Base-by-base conservation (phyloP, 2,888 invertebrate genomes). In the Pocota personata region DNA sequence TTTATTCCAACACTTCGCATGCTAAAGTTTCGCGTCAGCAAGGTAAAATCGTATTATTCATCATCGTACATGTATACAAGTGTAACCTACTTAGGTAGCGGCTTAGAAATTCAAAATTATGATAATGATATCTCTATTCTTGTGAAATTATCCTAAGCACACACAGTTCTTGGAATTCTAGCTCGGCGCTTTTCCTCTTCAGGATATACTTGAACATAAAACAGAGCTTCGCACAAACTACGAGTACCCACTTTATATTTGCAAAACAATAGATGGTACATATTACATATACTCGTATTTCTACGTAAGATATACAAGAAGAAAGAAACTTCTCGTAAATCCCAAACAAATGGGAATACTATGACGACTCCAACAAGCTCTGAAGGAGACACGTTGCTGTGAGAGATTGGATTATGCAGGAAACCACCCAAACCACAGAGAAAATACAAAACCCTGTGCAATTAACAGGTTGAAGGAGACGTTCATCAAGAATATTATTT, bases 21-120 rank as follows among this genome's bases (percentile, higher is more conserved):
- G n/a, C n/a, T n/a, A n/a, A n/a, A n/a, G n/a, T n/a, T n/a, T n/a
- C n/a, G n/a, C n/a, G n/a, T n/a, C n/a, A n/a, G n/a, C n/a, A n/a
- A n/a, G n/a, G n/a, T n/a, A n/a, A n/a, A n/a, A 19, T n/a, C 35
- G 7, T 10, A 66, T 50, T 50, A 50, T 35, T 24, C 50, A n/a
- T n/a, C 4, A 66, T 37, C 37, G 8, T 16, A 27, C 14, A 46
- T 35, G 48, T 30, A 21, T 7, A 14, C 50, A 77, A 52, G 43
- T 27, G 27, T 60, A 77, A 62, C 32, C 60, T 40, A 52, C 50
- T 77, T 60, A 69, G 69, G 60, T 43, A 62, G 32, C 62, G 55
- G 55, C 78, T 78, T 78, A 62, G 78, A 69, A 78, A 78, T 69
- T 69, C 78, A 78, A 62, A 76, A 69, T 78, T 62, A 71, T 69